Conservation (phyloP, 2,888 invertebrate species). For the Epirrita christyi region DNA sequence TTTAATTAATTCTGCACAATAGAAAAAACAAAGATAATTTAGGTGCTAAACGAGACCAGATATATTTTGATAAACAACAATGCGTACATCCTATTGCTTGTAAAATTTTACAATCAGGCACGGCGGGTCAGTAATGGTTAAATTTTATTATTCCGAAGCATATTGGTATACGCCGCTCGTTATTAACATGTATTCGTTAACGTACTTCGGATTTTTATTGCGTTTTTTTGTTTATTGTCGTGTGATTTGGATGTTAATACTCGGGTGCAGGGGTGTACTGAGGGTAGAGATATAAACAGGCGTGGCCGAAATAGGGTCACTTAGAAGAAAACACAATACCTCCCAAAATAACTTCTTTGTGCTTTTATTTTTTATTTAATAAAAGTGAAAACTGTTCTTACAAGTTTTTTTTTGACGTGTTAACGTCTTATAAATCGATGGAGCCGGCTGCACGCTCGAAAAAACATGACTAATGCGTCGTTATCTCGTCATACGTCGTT, state of each 20-base stretch:
- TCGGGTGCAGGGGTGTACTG: background rate
- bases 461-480: no score
- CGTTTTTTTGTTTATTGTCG: slow-evolving; percentile 42
- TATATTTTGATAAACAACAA: slow-evolving; percentile 15
- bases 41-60: slow-evolving; percentile 22
- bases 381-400: no score
- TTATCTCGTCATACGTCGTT: no score
- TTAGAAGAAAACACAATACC: no score
- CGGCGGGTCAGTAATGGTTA: slow-evolving; percentile 34
- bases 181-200: slow-evolving; percentile 44
- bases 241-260: slow-evolving; percentile 39
- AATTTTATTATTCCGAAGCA: slow-evolving; percentile 43
- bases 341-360: no score
- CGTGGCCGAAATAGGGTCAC: no score
- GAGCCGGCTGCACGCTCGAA: no score
- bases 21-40: background rate
- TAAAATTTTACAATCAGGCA: slow-evolving; percentile 59
- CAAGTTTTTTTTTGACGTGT: no score
- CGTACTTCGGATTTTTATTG: slow-evolving; percentile 51
- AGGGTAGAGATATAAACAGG: no score
- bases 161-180: slow-evolving; percentile 35
- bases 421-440: no score
- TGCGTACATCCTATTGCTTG: slow-evolving; percentile 20
- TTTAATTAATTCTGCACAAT: background rate
- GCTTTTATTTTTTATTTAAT: no score